Percentiles rank a stretch among this genome's conserved stretches.
Conservation (phyloP, 2,113 vertebrate genomes). For the Ammodytes marinus region DNA sequence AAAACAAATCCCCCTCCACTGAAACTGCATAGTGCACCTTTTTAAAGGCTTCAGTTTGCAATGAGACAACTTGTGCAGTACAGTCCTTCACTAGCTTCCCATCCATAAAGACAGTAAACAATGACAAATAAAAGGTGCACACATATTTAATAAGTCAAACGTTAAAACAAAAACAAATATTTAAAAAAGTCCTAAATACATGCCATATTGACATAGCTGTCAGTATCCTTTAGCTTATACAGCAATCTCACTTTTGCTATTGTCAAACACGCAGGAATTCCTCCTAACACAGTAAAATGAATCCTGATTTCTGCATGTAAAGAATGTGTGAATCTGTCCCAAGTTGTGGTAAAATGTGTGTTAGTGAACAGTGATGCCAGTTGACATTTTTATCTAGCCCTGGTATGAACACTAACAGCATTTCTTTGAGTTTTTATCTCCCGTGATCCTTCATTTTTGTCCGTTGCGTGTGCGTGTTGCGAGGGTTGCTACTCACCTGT, state of each 20-base stretch:
- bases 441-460: not conserved
- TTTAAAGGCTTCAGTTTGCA: too few species aligned
- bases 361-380: not conserved
- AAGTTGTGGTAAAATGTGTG: not conserved
- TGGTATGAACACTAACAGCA: not conserved
- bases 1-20: too few species aligned
- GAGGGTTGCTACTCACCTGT: not conserved
- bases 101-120: too few species aligned
- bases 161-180: not conserved
- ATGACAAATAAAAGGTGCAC: not conserved
- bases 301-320: not conserved
- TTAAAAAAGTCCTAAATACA: not conserved
- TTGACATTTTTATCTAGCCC: not conserved
- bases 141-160: not conserved
- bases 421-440: constrained; percentile 6
- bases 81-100: not conserved
- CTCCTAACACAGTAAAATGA: constrained; percentile 1
- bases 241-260: not conserved
- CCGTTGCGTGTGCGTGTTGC: not conserved
- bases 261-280: not conserved
- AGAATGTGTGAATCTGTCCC: not conserved
- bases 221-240: not conserved
- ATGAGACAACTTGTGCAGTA: too few species aligned
- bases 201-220: not conserved
- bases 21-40: too few species aligned